These are phyloP conservation scores for Saccostrea glomerata DNA, from an alignment of 1,140 invertebrate genomes.

Conservation along the genomic window DNA sequence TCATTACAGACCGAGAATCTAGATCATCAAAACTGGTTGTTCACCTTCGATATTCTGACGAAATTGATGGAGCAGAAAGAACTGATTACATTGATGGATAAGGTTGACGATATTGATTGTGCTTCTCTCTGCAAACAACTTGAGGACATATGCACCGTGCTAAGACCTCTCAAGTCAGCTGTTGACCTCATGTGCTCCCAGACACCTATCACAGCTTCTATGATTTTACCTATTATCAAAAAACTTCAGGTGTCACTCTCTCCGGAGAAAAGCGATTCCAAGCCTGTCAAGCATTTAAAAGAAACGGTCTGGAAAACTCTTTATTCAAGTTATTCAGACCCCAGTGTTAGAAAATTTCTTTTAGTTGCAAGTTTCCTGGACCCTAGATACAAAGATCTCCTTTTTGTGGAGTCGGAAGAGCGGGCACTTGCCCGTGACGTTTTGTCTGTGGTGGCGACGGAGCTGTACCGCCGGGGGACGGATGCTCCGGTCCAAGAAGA, in stretches of 20 bases:
- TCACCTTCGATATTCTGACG: not conserved
- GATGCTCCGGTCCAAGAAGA: constrained; percentile 19
- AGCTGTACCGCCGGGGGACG: constrained; percentile 41
- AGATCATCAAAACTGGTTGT: not conserved
- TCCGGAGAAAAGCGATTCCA: constrained; percentile 29
- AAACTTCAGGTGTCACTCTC: constrained; percentile 47
- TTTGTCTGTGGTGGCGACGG: constrained; percentile 39
- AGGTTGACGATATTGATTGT: not conserved
- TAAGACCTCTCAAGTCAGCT: constrained; percentile 42
- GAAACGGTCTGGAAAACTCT: constrained; percentile 25
- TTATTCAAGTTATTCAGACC: constrained; percentile 23
- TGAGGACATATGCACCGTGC: constrained; percentile 25
- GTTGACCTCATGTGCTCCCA: constrained; percentile 41
- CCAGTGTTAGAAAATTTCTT: constrained; percentile 42
- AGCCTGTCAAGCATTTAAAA: constrained; percentile 37
- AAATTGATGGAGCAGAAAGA: constrained; percentile 37
- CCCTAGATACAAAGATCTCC: constrained; percentile 52
- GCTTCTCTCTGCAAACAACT: constrained; percentile 35
- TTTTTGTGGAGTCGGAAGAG: constrained; percentile 49
- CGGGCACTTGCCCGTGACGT: constrained; percentile 36
- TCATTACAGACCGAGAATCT: not conserved
- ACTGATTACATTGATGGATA: not conserved
- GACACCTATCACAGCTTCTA: constrained; percentile 36
- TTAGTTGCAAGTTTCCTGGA: constrained; percentile 48
- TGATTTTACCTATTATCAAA: constrained; percentile 50